Base-by-base conservation (phyloP, 92 coral and sea anemone genomes). In the Metridium senile region DNA sequence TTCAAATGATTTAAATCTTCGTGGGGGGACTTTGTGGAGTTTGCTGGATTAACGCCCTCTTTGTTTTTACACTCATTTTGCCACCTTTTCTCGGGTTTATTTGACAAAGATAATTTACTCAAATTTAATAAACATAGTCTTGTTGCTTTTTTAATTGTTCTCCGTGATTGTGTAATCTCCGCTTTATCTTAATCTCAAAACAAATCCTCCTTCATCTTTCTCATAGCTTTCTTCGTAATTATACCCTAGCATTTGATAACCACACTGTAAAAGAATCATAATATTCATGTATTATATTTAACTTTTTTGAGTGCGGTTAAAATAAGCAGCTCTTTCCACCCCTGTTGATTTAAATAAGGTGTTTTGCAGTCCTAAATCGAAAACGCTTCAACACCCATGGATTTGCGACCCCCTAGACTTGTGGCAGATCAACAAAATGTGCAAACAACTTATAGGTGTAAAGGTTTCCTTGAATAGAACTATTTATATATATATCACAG, bases 21-120 rank as follows among this genome's bases (percentile, higher is more conserved):
- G 97, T 86, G 97, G 97, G 97, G 85, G 97, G 74, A 91, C 93
- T 74, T 68, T 27, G 58, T n/a, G 62, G 61, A 52, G 39, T 84
- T 81, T 75, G 89, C 82, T 67, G 74, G 81, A 63, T 84, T 85
- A 91, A 88, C 79, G 74, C 73, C 61, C 52, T 53, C 86, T 85
- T 89, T 87, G 86, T 79, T 75, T 85, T 84, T 71, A 62, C 79
- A 68, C 78, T 73, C 53, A 71, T 82, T 91, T 90, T 79, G 88
- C 82, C 84, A 83, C 85, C 88, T 89, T 80, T 83, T 85, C 87
- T 82, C 86, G 89, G 93, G 97, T 91, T 85, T 91, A 68, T 91
- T 91, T 89, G 87, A 76, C 31, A 71, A 81, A 68, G 72, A 74
- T 84, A 65, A 84, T 83, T 91, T 75, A 70, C 71, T 31, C 74